A percentile compares a stretch with the other conserved stretches of the same genome.
Evolutionary conservation across 2,113 vertebrate species (phyloP).

Genomic region (Nycticryphes semicollaris): DNA sequence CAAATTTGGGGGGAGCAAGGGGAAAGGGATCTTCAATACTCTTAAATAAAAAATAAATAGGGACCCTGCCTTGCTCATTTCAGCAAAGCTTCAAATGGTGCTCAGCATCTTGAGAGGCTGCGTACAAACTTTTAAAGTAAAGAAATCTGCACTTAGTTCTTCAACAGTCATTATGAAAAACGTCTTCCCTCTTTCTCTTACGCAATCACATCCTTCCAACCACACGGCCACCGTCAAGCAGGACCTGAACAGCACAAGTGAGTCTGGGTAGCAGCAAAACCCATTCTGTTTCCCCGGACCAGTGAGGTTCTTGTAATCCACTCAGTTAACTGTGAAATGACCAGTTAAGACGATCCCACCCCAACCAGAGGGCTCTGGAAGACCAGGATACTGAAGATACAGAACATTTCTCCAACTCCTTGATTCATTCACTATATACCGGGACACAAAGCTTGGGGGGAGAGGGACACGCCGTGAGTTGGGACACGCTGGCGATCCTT

Average conservation of each 20-base stretch:
- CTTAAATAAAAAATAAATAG: conserved; percentile 71
- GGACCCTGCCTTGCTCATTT: conserved; percentile 30
- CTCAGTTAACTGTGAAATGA: conserved; percentile 62
- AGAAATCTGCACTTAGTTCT: background rate
- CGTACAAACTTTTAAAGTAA: background rate
- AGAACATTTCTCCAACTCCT: conserved; percentile 76
- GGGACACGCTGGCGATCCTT: conserved; percentile 50
- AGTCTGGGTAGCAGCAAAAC: conserved; percentile 32
- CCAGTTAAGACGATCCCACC: conserved; percentile 66
- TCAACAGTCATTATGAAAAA: background rate
- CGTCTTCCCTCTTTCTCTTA: background rate
- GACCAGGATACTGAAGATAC: conserved; percentile 88
- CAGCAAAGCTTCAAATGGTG: conserved; percentile 22
- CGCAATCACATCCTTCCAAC: background rate
- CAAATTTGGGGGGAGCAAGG: background rate
- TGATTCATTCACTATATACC: conserved; percentile 18
- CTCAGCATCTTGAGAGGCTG: background rate
- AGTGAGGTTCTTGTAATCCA: conserved; percentile 67
- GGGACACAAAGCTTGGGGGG: conserved; percentile 57
- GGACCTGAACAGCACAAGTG: background rate
- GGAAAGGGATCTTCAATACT: conserved; percentile 10
- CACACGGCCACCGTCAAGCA: background rate
- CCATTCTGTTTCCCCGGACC: conserved; percentile 55
- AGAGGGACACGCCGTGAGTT: background rate
- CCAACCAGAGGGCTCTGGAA: conserved; percentile 77